Percentiles rank a stretch among this genome's conserved stretches.
phyloP scores from a whole-genome alignment of 2,113 vertebrate genomes.

The Leucoraja erinaceus region DNA sequence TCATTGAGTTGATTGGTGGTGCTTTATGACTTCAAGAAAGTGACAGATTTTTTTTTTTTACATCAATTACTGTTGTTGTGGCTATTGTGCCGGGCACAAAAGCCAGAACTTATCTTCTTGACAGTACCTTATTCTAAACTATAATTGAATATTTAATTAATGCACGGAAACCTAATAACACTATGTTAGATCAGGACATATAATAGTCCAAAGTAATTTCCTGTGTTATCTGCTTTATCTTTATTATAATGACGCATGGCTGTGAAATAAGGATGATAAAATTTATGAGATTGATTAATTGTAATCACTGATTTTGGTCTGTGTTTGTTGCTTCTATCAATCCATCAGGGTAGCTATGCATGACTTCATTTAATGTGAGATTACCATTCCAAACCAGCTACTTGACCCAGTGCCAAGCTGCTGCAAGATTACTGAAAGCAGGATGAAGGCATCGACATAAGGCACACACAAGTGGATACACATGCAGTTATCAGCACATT shows the following conservation, averaged over 20 bases:
- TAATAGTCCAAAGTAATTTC: neutral
- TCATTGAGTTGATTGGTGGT: neutral
- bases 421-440: too few relatives aligned
- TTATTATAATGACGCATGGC: neutral
- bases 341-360: neutral
- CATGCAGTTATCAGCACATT: too few relatives aligned
- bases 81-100: neutral
- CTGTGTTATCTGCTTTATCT: neutral
- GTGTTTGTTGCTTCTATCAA: neutral
- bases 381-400: too few relatives aligned
- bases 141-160: conserved; percentile 28
- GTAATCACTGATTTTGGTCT: neutral
- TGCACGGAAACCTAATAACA: neutral
- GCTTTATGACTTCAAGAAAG: neutral
- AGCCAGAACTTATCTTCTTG: neutral
- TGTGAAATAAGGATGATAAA: neutral
- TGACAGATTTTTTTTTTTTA: neutral
- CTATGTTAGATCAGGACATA: neutral
- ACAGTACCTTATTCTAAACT: neutral
- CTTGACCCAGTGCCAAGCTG: too few relatives aligned
- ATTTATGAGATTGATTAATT: neutral
- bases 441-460: too few relatives aligned
- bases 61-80: neutral
- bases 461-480: too few relatives aligned
- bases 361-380: too few relatives aligned